phyloP scores from a whole-genome alignment of 2,888 invertebrate genomes.

The Calameuta idolon region DNA sequence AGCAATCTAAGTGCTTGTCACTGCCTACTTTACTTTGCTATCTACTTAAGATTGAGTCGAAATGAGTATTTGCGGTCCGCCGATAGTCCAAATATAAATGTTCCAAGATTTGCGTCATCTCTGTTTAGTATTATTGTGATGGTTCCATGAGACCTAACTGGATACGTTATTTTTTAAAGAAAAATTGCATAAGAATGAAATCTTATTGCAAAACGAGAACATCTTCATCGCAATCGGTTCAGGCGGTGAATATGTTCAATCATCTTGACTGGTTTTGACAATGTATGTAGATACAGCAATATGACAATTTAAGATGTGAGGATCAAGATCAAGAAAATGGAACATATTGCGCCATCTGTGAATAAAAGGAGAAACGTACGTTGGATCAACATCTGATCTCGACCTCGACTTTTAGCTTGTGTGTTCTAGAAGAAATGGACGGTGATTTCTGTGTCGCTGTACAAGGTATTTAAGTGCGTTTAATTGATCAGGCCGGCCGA shows the following conservation, averaged over 20 bases:
- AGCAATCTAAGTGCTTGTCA: neutral
- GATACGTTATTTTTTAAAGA: neutral
- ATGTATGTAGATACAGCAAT: neutral
- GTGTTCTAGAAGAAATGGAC: slow-evolving; percentile 46
- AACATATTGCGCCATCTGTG: neutral
- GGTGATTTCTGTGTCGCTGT: slow-evolving; percentile 33
- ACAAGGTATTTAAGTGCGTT: slow-evolving; percentile 33
- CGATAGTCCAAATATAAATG: neutral
- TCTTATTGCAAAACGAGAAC: neutral
- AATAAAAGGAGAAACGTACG: neutral
- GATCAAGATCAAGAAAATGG: neutral
- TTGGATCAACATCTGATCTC: slow-evolving; percentile 3
- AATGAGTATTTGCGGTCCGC: neutral
- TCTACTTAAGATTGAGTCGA: neutral
- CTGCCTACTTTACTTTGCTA: neutral
- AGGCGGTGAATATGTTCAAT: too few relatives aligned
- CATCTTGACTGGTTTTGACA: neutral
- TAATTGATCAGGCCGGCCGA: slow-evolving; percentile 12
- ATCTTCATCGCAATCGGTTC: neutral
- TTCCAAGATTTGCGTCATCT: neutral
- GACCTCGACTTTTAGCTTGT: slow-evolving; percentile 33
- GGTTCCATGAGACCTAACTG: neutral
- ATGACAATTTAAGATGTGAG: neutral
- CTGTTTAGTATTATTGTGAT: neutral
- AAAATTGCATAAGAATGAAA: neutral